Base-by-base conservation (phyloP, 2,113 vertebrate genomes). In the Eublepharis macularius region DNA sequence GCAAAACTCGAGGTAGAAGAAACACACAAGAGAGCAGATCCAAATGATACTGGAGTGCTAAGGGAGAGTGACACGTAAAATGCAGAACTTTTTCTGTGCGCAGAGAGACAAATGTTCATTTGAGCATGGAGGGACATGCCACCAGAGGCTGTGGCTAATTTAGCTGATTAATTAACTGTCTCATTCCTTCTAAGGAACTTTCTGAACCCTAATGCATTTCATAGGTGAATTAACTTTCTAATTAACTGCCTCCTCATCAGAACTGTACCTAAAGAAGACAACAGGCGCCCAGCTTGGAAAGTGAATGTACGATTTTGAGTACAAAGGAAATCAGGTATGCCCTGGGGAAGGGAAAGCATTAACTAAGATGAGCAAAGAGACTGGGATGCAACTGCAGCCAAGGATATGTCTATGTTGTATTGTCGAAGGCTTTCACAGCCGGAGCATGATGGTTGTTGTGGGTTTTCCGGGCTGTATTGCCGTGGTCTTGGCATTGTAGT, bases 151-250 rank as follows among this genome's bases (percentile, higher is more conserved):
- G 36, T 14, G 26, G 47, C 36, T 76, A 60, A 86, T 69, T 82
- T 87, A 82, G 73, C 80, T 45, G 49, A 81, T 21, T 82, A 87
- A 87, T 82, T 82, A 76, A 87, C 80, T 34, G 49, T 82, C 65
- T 72, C 80, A 16, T 60, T 17, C 63, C 80, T 65, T 76, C 85
- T 9, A 82, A 82, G 49, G 88, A 88, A 78, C 88, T 82, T 76
- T 68, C 87, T 86, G 85, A 82, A 54, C 32, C 29, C 6, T n/a
- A 88, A 65, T 86, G 90, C 80, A 90, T 81, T 49, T 66, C 34
- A 43, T 68, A 76, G 85, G 63, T 70, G 77, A 87, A 87, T 87
- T 69, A 82, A 73, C 73, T 77, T 82, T 17, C 49, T 81, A 76
- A 77, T 87, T 82, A 82, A 82, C 80, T 36, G 80, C 70, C 66